phyloP scores from a whole-genome alignment of 2,797 vertebrate species.

The Crypturellus tataupa region DNA sequence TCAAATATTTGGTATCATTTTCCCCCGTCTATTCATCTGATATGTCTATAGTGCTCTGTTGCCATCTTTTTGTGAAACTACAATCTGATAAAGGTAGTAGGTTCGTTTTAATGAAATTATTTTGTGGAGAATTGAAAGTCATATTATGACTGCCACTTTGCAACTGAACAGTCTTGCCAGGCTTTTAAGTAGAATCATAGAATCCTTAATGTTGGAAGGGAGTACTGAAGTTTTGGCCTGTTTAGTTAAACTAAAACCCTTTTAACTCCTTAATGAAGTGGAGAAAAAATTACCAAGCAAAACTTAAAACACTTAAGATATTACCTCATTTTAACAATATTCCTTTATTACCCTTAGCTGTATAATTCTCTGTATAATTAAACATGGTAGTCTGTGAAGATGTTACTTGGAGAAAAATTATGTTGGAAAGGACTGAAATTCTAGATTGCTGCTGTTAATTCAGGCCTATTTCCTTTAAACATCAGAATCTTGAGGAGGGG shows the following conservation, averaged over 20 bases:
- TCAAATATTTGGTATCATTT: not conserved
- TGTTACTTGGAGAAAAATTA: not conserved
- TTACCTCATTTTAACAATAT: not conserved
- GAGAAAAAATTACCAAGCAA: not conserved
- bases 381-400: not conserved
- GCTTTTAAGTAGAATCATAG: not conserved
- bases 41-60: not conserved
- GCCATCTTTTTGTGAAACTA: not conserved
- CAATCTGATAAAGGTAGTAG: not conserved
- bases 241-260: not conserved
- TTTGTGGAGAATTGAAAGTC: not conserved
- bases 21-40: rapidly evolving
- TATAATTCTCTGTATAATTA: not conserved
- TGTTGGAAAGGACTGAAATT: not conserved
- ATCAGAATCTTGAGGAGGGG: not conserved
- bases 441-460: not conserved
- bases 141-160: not conserved
- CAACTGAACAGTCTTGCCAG: not conserved
- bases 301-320: not conserved
- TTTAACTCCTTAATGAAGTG: not conserved
- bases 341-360: not conserved
- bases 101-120: not conserved
- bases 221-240: not conserved
- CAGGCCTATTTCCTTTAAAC: not conserved
- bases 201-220: too few relatives aligned